These are phyloP conservation scores for Microcebus murinus DNA, from an alignment of 2,113 vertebrate genomes.

Conservation along the genomic window DNA sequence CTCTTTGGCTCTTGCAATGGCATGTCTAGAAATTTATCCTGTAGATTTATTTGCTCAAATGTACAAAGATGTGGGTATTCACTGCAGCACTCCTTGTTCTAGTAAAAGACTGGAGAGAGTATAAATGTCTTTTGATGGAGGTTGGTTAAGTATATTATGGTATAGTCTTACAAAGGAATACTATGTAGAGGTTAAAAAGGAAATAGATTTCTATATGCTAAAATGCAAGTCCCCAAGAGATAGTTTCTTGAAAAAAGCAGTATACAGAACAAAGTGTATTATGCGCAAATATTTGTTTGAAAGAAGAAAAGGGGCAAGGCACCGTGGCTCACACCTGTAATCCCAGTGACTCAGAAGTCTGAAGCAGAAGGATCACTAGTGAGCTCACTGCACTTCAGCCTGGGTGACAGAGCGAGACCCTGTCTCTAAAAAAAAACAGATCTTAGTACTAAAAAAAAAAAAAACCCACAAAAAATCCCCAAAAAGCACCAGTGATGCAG, in stretches of 20 bases:
- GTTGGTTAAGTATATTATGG: not conserved
- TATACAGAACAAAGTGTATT: not conserved
- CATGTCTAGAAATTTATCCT: not conserved
- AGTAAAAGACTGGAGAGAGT: not conserved
- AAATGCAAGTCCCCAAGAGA: not conserved
- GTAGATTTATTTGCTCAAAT: not conserved
- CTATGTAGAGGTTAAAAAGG: not conserved
- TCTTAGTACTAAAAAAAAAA: not conserved
- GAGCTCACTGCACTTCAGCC: not conserved
- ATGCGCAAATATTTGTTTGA: not conserved
- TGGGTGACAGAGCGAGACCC: not conserved
- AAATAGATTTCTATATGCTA: not conserved
- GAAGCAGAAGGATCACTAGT: not conserved
- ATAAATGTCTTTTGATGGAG: not conserved
- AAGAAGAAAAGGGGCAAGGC: not conserved
- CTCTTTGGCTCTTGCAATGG: not conserved
- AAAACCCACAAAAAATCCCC: not conserved
- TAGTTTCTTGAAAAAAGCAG: not conserved
- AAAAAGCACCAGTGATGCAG: not conserved
- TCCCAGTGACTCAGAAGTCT: not conserved
- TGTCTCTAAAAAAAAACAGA: not conserved
- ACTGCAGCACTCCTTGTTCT: not conserved
- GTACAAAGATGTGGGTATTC: not conserved
- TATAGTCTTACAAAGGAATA: not conserved
- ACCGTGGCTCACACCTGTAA: not conserved